These are phyloP conservation scores for Marisa cornuarietis DNA, from an alignment of 1,140 invertebrate species.

Conservation along the genomic window DNA sequence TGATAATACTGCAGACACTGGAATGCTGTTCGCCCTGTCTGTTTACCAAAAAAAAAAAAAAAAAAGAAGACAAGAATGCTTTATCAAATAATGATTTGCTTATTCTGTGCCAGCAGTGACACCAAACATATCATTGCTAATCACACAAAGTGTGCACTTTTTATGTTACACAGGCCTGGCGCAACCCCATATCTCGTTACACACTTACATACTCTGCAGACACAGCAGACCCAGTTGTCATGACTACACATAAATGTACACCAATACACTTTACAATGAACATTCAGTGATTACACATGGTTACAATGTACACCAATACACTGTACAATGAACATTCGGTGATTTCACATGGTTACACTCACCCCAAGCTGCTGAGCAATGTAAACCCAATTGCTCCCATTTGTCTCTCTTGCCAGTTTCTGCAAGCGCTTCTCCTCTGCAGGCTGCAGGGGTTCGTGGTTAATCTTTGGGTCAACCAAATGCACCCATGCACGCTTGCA, in stretches of 20 bases:
- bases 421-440: constrained; percentile 53
- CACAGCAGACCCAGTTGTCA: not conserved
- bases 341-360: constrained; percentile 8
- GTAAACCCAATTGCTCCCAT: constrained; percentile 50
- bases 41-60: constrained; percentile 31
- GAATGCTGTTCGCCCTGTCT: constrained; percentile 61
- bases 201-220: not conserved
- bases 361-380: constrained; percentile 60
- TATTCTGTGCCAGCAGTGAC: not conserved
- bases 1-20: constrained; percentile 64
- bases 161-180: not conserved
- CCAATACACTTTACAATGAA: not conserved
- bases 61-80: not conserved
- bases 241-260: not conserved
- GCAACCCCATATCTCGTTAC: not conserved
- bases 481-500: constrained; percentile 60
- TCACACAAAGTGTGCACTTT: not conserved
- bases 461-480: constrained; percentile 55
- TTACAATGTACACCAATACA: not conserved
- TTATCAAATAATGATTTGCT: not conserved
- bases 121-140: not conserved
- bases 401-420: constrained; percentile 43
- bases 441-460: constrained; percentile 44
- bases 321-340: not conserved
- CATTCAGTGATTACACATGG: not conserved